Evolutionary conservation across 2,888 invertebrate genomes (phyloP).

Genomic region (Corbicula japonica): DNA sequence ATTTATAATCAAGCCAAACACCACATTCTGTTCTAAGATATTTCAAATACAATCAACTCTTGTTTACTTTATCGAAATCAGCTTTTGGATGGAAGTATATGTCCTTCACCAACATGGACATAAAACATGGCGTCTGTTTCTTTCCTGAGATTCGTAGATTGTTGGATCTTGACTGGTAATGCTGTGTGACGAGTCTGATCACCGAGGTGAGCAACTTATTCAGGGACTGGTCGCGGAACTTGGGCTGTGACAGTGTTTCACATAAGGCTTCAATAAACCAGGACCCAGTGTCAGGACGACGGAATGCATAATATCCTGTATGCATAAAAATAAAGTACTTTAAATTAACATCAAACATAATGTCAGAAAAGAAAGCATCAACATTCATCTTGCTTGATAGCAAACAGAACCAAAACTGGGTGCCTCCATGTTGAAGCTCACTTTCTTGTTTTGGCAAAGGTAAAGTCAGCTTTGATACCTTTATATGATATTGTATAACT

Average conservation of each 20-base stretch:
- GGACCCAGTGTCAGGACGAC: slow-evolving; percentile 71
- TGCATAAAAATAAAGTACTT: not conserved
- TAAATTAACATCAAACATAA: not conserved
- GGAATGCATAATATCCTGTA: slow-evolving; percentile 73
- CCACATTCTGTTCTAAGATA: too few relatives aligned
- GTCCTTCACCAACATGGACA: slow-evolving; percentile 72
- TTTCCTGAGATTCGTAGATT: slow-evolving; percentile 61
- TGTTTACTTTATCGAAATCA: too few relatives aligned
- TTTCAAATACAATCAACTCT: too few relatives aligned
- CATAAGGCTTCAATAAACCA: slow-evolving; percentile 72
- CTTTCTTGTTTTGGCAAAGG: too few relatives aligned
- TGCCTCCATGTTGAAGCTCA: too few relatives aligned
- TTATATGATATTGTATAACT: too few relatives aligned
- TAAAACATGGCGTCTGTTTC: slow-evolving; percentile 73
- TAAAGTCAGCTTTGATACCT: too few relatives aligned
- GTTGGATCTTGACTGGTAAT: slow-evolving; percentile 60
- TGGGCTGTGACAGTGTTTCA: slow-evolving; percentile 59
- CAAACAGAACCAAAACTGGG: too few relatives aligned
- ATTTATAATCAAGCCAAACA: too few relatives aligned
- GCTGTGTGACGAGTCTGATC: slow-evolving; percentile 60
- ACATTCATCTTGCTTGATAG: too few relatives aligned
- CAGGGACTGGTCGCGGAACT: slow-evolving; percentile 42
- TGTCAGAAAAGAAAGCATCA: too few relatives aligned
- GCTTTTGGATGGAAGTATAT: slow-evolving; percentile 59
- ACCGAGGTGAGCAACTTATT: slow-evolving; percentile 67